A percentile compares a stretch with the other conserved stretches of the same genome.
Conservation (phyloP, 1,140 invertebrate genomes). For the Nomia melanderi region DNA sequence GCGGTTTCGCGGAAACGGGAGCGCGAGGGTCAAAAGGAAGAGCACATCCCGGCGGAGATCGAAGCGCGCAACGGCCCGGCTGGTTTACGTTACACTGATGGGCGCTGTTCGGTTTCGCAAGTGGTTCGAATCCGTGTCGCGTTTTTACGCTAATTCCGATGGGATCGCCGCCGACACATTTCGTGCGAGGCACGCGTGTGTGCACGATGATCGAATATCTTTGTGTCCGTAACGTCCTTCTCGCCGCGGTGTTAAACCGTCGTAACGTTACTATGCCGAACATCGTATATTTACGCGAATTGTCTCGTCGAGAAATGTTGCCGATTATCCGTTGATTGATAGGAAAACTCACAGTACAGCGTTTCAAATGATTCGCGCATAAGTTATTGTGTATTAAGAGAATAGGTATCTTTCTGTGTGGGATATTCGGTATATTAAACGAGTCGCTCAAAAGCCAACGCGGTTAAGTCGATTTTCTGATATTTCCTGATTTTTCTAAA, state of each 20-base stretch:
- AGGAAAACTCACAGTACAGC: no score
- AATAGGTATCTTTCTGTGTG: no score
- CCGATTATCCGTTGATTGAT: no score
- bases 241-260: neutral
- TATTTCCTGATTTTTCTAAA: no score
- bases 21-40: conserved; percentile 24
- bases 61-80: neutral
- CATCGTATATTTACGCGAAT: no score
- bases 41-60: conserved; percentile 4
- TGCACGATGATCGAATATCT: neutral
- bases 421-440: no score
- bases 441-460: no score
- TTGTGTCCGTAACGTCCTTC: neutral
- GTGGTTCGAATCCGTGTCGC: neutral
- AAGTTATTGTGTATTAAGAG: no score
- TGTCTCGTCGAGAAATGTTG: no score
- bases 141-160: conserved; percentile 3
- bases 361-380: no score
- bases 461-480: no score
- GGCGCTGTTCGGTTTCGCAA: conserved; percentile 3
- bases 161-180: neutral
- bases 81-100: conserved; percentile 13
- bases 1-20: conserved; percentile 45
- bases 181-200: neutral
- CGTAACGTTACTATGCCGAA: neutral